These are phyloP conservation scores for Machimus rusticus DNA, from an alignment of 2,888 invertebrate genomes.

Conservation along the genomic window DNA sequence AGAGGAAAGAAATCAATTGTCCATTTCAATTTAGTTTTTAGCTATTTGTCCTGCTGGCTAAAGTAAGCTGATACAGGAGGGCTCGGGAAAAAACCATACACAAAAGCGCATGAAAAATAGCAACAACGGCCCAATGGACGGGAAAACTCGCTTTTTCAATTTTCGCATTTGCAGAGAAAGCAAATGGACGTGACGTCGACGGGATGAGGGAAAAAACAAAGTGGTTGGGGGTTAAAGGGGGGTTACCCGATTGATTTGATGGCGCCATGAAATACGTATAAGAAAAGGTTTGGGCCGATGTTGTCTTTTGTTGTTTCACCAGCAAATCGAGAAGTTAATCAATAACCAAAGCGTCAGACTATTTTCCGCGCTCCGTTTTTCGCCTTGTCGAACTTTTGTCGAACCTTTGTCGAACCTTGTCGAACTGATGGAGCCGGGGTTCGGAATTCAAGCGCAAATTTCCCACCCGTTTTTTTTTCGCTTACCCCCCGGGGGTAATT, in stretches of 20 bases:
- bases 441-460: not conserved
- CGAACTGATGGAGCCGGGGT: not conserved
- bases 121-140: not conserved
- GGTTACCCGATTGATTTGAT: slow-evolving; percentile 2
- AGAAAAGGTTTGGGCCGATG: not conserved
- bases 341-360: slow-evolving; percentile 26
- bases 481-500: not conserved
- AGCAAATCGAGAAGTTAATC: slow-evolving; percentile 38
- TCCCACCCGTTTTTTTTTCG: not conserved
- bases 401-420: not conserved
- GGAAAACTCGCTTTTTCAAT: slow-evolving; percentile 31
- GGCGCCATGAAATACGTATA: not conserved
- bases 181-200: not conserved
- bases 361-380: not conserved
- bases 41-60: slow-evolving; percentile 22
- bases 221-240: not conserved
- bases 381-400: not conserved
- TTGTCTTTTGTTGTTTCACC: slow-evolving; percentile 28
- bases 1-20: slow-evolving; percentile 35
- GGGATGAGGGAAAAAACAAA: not conserved
- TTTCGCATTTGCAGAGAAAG: slow-evolving; percentile 24
- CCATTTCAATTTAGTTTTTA: slow-evolving; percentile 38
- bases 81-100: not conserved
- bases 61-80: slow-evolving; percentile 8
- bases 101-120: slow-evolving; percentile 16